Percentiles rank a stretch among this genome's conserved stretches.
phyloP scores from a whole-genome alignment of 37 sponge, comb jelly and placozoan genomes.

The Ianthella basta region DNA sequence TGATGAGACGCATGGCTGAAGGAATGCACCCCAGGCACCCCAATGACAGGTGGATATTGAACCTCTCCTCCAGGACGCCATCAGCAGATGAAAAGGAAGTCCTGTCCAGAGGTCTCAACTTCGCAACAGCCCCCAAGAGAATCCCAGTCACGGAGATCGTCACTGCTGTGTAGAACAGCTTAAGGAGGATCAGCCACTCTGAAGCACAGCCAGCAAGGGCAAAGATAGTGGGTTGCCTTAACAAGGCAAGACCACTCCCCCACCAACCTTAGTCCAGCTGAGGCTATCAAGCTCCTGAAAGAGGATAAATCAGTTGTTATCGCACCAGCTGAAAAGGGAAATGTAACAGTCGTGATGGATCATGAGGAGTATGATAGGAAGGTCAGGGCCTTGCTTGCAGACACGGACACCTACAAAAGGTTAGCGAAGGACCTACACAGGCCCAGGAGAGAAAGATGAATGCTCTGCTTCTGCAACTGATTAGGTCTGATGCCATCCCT shows the following conservation, averaged over 20 bases:
- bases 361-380: slow-evolving; percentile 9
- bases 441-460: slow-evolving; percentile 24
- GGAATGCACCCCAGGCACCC: no score
- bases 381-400: neutral
- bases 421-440: neutral
- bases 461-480: neutral
- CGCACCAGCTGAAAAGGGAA: slow-evolving; percentile 21
- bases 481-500: neutral
- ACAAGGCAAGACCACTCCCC: slow-evolving; percentile 14
- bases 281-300: neutral
- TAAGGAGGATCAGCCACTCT: neutral
- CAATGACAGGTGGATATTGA: neutral
- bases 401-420: slow-evolving; percentile 22
- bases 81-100: neutral
- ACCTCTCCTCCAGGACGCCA: neutral
- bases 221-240: slow-evolving; percentile 2
- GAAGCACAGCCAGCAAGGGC: neutral
- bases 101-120: neutral
- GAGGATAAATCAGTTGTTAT: neutral
- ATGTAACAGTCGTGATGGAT: slow-evolving; percentile 12
- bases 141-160: slow-evolving; percentile 7
- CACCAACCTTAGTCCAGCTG: neutral
- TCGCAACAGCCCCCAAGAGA: neutral
- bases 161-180: neutral
- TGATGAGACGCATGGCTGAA: no score